Percentiles rank a stretch among this genome's conserved stretches.
phyloP scores from a whole-genome alignment of 2,888 invertebrate species.

The Diloba caeruleocephala region DNA sequence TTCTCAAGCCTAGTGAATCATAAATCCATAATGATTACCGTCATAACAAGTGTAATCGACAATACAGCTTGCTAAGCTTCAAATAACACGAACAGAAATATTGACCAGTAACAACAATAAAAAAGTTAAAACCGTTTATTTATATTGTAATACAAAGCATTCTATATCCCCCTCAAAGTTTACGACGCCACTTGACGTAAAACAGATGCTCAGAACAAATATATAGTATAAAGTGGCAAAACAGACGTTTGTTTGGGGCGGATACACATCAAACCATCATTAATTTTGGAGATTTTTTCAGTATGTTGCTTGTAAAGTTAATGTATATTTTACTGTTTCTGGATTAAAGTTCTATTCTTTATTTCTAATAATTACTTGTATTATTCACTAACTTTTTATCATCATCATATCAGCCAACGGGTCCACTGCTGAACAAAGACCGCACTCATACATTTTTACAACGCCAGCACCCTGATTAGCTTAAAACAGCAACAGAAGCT shows the following conservation, averaged over 20 bases:
- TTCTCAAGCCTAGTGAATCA: too few species aligned
- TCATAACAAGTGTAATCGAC: too few species aligned
- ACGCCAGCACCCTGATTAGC: too few species aligned
- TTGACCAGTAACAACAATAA: constrained; percentile 36
- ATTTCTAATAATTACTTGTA: too few species aligned
- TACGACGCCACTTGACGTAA: constrained; percentile 75
- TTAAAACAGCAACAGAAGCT: too few species aligned
- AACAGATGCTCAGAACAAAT: constrained; percentile 81
- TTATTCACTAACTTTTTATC: too few species aligned
- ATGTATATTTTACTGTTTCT: neutral
- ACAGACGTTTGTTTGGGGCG: constrained; percentile 44
- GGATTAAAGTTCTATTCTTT: too few species aligned
- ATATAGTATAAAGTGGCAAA: constrained; percentile 62
- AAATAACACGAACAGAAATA: constrained; percentile 1
- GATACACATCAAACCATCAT: constrained; percentile 23
- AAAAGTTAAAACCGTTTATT: constrained; percentile 54
- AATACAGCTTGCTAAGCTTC: too few species aligned
- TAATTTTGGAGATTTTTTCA: constrained; percentile 9
- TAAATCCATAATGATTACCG: too few species aligned
- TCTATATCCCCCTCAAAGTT: constrained; percentile 70
- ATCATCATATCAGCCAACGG: too few species aligned
- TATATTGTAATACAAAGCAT: constrained; percentile 69
- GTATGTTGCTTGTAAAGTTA: neutral
- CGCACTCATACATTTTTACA: too few species aligned
- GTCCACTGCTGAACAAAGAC: too few species aligned